Percentiles rank a stretch among this genome's conserved stretches.
These are phyloP conservation scores for Strongylocentrotus purpuratus DNA, from an alignment of 35 echinoderm and acorn worm genomes.

Conservation along the genomic window DNA sequence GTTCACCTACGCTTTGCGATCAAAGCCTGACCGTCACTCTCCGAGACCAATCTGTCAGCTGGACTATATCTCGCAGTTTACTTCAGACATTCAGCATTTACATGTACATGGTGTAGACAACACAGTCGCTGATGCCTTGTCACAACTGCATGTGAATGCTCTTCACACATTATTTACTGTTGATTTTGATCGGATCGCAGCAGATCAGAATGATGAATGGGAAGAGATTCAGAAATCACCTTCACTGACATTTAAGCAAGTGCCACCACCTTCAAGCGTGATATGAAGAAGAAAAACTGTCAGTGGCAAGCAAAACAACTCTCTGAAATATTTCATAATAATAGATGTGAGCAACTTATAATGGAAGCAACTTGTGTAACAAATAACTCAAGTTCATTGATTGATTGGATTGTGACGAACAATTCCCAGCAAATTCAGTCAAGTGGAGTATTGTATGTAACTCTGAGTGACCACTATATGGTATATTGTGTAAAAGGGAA, in stretches of 20 bases:
- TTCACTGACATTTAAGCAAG: not conserved
- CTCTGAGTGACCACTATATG: too few relatives aligned
- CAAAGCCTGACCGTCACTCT: conserved; percentile 59
- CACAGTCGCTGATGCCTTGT: conserved; percentile 55
- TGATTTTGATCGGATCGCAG: conserved; percentile 46
- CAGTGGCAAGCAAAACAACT: too few relatives aligned
- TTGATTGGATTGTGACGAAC: too few relatives aligned
- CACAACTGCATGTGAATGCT: conserved; percentile 29
- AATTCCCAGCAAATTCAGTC: too few relatives aligned
- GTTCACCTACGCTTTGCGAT: conserved; percentile 47
- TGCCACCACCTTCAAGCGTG: not conserved
- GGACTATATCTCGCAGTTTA: conserved; percentile 67
- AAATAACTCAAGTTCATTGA: too few relatives aligned
- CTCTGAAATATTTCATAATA: too few relatives aligned
- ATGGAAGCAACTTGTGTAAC: too few relatives aligned
- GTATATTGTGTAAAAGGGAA: too few relatives aligned
- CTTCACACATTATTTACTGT: not conserved
- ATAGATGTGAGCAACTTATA: too few relatives aligned
- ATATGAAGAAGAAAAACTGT: too few relatives aligned
- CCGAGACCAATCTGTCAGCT: conserved; percentile 66
- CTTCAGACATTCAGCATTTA: conserved; percentile 69
- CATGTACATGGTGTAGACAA: conserved; percentile 47
- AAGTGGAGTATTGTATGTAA: too few relatives aligned
- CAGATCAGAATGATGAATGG: conserved; percentile 49
- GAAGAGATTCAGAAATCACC: not conserved